phyloP scores from a whole-genome alignment of 2,113 vertebrate species.

The Junco hyemalis region DNA sequence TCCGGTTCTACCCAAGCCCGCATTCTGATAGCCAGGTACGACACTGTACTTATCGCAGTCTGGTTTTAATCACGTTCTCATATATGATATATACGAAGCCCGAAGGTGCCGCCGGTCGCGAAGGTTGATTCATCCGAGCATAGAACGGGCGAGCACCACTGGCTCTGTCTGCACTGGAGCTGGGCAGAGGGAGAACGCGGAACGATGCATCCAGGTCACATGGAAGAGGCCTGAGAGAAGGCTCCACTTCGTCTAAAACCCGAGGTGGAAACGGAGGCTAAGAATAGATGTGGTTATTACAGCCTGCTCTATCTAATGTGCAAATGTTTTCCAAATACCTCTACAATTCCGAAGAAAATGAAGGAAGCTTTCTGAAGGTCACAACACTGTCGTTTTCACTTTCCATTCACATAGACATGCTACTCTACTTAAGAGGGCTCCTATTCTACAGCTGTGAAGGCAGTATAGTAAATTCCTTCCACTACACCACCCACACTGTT shows the following conservation, averaged over 20 bases:
- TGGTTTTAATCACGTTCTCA: neutral
- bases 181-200: accelerated
- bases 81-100: accelerated
- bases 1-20: neutral
- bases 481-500: neutral
- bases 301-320: neutral
- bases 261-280: too few relatives aligned
- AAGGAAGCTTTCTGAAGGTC: neutral
- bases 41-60: neutral
- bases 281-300: neutral
- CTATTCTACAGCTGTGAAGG: neutral
- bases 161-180: accelerated
- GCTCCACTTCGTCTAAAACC: neutral
- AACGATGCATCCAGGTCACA: accelerated
- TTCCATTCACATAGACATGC: neutral
- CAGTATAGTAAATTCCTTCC: neutral
- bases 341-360: neutral
- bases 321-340: neutral
- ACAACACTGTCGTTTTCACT: accelerated
- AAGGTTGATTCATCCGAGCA: accelerated
- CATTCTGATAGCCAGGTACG: neutral
- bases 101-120: too few relatives aligned
- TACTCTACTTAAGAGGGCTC: neutral
- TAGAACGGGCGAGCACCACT: accelerated
- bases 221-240: accelerated